phyloP scores from a whole-genome alignment of 2,113 vertebrate genomes.

The Damaliscus lunatus region DNA sequence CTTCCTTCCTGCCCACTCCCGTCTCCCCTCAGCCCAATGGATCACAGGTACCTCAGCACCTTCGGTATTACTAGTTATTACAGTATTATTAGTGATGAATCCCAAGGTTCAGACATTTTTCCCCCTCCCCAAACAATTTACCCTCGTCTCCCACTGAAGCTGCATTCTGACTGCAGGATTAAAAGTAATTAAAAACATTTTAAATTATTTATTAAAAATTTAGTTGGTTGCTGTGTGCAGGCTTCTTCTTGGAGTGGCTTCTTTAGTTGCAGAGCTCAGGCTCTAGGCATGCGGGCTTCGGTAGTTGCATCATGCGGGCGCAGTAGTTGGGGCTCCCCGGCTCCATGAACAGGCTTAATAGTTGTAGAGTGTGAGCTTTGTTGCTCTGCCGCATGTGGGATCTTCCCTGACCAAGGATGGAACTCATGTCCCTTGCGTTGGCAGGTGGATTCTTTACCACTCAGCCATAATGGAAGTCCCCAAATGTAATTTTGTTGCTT shows the following conservation, averaged over 20 bases:
- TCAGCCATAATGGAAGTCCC: background rate
- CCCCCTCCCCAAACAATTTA: background rate
- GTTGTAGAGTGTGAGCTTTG: background rate
- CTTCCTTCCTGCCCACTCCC: background rate
- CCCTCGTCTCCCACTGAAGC: background rate
- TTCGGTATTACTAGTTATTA: background rate
- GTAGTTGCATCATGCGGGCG: background rate
- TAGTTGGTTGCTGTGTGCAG: background rate
- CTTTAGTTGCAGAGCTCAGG: background rate
- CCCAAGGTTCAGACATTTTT: background rate
- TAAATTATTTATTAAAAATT: background rate
- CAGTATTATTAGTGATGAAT: background rate
- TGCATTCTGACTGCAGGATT: background rate
- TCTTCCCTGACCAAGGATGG: background rate
- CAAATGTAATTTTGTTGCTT: background rate
- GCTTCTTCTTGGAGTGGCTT: background rate
- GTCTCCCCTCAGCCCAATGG: background rate
- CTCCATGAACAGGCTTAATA: background rate
- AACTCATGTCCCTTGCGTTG: background rate
- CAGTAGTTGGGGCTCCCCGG: background rate
- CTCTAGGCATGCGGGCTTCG: background rate
- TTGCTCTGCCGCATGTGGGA: background rate
- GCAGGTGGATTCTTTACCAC: background rate
- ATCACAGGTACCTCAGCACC: background rate
- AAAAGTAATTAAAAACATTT: background rate